phyloP scores from a whole-genome alignment of 2,797 vertebrate genomes.

The Todus mexicanus region DNA sequence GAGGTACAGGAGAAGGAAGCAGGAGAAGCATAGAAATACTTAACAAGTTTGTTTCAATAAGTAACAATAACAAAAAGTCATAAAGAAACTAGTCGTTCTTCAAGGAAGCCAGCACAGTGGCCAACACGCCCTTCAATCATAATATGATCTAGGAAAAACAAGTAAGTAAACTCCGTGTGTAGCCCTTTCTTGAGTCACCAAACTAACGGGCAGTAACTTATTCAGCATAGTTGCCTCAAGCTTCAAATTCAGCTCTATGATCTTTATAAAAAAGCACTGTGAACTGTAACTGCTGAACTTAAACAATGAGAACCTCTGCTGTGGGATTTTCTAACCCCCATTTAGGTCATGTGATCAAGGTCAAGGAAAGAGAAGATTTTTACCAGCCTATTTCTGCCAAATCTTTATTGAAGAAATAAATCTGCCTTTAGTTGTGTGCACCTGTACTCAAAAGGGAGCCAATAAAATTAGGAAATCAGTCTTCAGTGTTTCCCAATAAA shows the following conservation, averaged over 20 bases:
- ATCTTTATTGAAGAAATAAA: not conserved
- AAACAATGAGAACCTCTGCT: not conserved
- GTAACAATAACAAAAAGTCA: not conserved
- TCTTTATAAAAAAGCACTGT: not conserved
- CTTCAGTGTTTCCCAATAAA: not conserved
- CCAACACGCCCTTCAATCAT: not conserved
- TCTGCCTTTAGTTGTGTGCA: not conserved
- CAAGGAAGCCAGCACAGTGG: not conserved
- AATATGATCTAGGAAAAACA: not conserved
- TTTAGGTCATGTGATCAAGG: not conserved
- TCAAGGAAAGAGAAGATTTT: not conserved
- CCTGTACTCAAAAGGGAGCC: not conserved
- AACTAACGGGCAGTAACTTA: not conserved
- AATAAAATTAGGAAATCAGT: not conserved
- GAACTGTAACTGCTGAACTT: not conserved
- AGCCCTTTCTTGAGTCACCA: not conserved
- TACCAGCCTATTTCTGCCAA: not conserved
- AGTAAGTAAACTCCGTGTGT: not conserved
- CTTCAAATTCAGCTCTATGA: not conserved
- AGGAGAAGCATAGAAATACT: not conserved
- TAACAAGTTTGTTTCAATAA: not conserved
- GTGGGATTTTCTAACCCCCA: not conserved
- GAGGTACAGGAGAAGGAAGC: not conserved
- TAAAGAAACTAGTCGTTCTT: not conserved
- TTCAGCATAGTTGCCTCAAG: not conserved